Percentiles rank a stretch among this genome's conserved stretches.
Evolutionary conservation across 2,113 vertebrate genomes (phyloP).

Genomic region (Anhinga rufa): DNA sequence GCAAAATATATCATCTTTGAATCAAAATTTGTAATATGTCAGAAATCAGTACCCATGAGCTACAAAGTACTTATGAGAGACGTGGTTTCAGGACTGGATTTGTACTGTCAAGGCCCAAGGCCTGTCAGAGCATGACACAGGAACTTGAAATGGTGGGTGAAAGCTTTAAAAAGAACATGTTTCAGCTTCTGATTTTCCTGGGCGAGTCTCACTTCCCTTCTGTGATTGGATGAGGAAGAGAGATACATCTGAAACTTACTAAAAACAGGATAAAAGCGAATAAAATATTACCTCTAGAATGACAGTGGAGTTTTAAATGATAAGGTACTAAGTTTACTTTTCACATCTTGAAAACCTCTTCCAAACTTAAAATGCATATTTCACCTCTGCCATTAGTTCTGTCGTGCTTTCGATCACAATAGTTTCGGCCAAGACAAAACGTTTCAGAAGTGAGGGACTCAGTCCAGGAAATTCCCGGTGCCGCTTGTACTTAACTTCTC

Average conservation of each 20-base stretch:
- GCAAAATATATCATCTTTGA: not conserved
- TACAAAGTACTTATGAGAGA: not conserved
- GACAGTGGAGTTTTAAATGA: not conserved
- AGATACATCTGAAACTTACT: not conserved
- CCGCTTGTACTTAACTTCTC: not conserved
- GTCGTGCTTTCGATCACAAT: not conserved
- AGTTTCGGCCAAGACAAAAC: not conserved
- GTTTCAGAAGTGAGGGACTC: not conserved
- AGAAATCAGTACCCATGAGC: not conserved
- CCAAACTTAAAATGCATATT: not conserved
- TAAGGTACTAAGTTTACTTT: not conserved
- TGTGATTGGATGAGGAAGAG: not conserved
- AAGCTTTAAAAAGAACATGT: not conserved
- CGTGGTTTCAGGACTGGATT: not conserved
- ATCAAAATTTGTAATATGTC: not conserved
- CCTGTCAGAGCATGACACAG: not conserved
- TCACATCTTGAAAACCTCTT: constrained; percentile 12
- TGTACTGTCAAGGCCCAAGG: not conserved
- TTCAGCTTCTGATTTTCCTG: constrained; percentile 18
- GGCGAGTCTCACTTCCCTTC: not conserved
- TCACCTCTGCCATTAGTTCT: not conserved
- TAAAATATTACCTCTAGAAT: constrained; percentile 14
- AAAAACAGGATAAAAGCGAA: constrained; percentile 20
- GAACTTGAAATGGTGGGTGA: constrained; percentile 13
- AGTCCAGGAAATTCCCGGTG: not conserved